phyloP scores from a whole-genome alignment of 1,140 invertebrate species.

The Cotesia chilonis region DNA sequence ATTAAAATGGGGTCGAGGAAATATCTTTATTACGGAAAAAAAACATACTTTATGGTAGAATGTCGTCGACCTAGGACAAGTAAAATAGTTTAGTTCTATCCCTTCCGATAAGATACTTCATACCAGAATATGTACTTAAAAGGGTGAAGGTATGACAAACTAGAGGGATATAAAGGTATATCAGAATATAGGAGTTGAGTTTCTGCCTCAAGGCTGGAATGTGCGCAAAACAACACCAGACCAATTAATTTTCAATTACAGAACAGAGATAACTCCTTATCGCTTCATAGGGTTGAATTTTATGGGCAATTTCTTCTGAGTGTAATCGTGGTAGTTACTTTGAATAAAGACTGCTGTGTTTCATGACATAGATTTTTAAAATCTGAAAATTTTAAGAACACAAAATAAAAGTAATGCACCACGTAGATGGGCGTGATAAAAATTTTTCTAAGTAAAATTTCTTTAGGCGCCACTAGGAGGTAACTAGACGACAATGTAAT shows the following conservation, averaged over 20 bases:
- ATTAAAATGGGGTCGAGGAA: too few species aligned
- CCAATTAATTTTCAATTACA: conserved; percentile 49
- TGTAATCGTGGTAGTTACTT: background rate
- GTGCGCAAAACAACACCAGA: conserved; percentile 41
- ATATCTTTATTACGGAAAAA: too few species aligned
- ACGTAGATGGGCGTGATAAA: background rate
- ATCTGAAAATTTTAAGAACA: background rate
- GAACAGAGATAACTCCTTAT: conserved; percentile 46
- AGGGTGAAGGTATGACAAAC: background rate
- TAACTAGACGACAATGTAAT: too few species aligned
- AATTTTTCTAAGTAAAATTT: background rate
- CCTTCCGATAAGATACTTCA: too few species aligned
- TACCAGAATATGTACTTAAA: background rate
- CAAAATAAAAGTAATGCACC: background rate
- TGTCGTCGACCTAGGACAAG: too few species aligned
- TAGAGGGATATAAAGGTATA: background rate
- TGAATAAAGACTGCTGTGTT: background rate
- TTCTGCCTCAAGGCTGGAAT: conserved; percentile 36
- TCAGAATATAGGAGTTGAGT: background rate
- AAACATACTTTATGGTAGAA: too few species aligned
- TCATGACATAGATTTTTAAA: background rate
- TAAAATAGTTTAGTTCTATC: too few species aligned
- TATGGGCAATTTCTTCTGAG: conserved; percentile 47
- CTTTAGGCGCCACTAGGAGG: too few species aligned
- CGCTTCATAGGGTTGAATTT: conserved; percentile 43